phyloP scores from a whole-genome alignment of 92 coral and sea anemone genomes.

The Paragorgia papillata region DNA sequence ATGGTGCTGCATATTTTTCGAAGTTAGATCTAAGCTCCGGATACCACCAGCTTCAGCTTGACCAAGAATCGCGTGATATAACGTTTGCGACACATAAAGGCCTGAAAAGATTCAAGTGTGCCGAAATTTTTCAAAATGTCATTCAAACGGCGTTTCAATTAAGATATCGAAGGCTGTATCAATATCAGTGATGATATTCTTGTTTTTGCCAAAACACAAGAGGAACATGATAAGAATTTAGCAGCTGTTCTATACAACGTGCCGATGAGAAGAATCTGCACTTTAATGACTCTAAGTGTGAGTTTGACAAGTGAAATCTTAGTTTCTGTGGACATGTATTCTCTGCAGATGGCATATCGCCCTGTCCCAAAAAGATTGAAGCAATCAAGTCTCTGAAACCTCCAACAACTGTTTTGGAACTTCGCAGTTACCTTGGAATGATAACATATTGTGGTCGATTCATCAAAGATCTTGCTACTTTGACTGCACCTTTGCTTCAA shows the following conservation, averaged over 20 bases:
- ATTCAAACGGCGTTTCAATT: not conserved
- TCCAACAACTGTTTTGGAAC: conserved; percentile 3
- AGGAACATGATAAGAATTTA: conserved; percentile 14
- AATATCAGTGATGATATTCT: conserved; percentile 35
- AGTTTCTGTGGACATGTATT: conserved; percentile 20
- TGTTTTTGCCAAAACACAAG: conserved; percentile 19
- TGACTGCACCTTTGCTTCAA: conserved; percentile 8
- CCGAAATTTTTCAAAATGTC: conserved; percentile 3
- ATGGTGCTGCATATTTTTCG: not conserved
- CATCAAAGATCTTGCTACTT: conserved; percentile 37
- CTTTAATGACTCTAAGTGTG: conserved; percentile 20
- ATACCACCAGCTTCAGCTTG: not conserved
- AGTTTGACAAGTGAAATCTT: conserved; percentile 15
- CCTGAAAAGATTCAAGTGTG: not conserved
- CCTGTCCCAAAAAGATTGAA: conserved; percentile 23
- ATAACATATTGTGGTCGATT: conserved; percentile 26
- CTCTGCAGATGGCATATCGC: conserved; percentile 25
- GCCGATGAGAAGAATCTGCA: conserved; percentile 1
- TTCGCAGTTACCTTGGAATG: conserved; percentile 27
- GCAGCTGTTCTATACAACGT: conserved; percentile 15
- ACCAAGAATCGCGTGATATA: not conserved
- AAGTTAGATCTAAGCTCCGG: not conserved
- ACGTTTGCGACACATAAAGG: not conserved
- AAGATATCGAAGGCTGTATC: not conserved
- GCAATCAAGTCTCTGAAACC: not conserved